These are phyloP conservation scores for Anastrepha ludens DNA, from an alignment of 1,140 invertebrate genomes.

Conservation along the genomic window DNA sequence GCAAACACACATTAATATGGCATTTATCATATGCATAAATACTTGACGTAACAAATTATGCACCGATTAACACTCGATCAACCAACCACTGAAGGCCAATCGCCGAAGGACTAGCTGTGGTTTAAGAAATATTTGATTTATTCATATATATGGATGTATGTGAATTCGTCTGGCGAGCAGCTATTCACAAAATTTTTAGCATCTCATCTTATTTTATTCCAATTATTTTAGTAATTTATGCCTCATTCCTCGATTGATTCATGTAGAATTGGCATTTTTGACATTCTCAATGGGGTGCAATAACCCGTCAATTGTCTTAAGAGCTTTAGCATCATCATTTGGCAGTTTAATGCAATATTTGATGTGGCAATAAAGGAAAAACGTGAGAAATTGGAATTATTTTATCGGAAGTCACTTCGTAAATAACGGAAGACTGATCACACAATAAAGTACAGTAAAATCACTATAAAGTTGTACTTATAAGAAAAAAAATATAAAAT, in stretches of 20 bases:
- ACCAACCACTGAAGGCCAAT: neutral
- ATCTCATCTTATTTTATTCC: neutral
- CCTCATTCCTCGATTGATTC: neutral
- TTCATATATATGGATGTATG: neutral
- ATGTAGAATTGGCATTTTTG: neutral
- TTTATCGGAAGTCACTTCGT: too few species aligned
- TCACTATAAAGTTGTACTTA: too few species aligned
- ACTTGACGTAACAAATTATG: neutral
- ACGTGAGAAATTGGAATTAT: too few species aligned
- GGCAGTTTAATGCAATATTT: neutral
- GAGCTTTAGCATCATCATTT: neutral
- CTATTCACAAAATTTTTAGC: neutral
- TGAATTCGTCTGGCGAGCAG: neutral
- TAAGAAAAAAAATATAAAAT: too few species aligned
- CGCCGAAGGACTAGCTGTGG: neutral
- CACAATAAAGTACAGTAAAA: too few species aligned
- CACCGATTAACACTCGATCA: conserved; percentile 17
- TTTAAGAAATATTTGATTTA: neutral
- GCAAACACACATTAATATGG: neutral
- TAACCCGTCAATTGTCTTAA: neutral
- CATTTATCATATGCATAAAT: neutral
- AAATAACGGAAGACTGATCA: too few species aligned
- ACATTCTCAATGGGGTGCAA: neutral
- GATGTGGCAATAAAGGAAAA: neutral
- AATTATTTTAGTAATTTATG: neutral